Base-by-base conservation (phyloP, 2,113 vertebrate species). In the Tichodroma muraria region DNA sequence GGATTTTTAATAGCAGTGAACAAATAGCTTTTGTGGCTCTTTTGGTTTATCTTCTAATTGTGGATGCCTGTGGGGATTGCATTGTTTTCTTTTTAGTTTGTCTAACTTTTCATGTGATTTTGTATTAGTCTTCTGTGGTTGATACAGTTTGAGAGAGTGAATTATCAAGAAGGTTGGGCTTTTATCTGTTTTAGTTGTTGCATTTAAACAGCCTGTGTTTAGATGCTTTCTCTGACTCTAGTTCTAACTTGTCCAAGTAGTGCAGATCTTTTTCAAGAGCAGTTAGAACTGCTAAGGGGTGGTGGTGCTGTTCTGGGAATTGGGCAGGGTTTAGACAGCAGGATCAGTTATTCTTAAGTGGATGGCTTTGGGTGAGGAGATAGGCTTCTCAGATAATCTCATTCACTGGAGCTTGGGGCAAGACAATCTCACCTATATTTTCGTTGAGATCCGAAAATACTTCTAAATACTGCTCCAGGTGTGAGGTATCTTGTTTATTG, bases 231-330 rank as follows among this genome's bases (percentile, higher is more conserved):
- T 72, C 35, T 53, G 50, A 24, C 28, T 54, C 5, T 15, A 50
- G 35, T 60, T 85, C 50, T 60, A 6, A 42, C 37, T 79, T 45
- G 28, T 31, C 35, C 20, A 28, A 64, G 23, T 11, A 68, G 18
- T n/a, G 13, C 0, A 0, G 20, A 1, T 25, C 33, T 45, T 50
- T 68, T 28, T 20, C 60, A 65, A 19, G 80, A 65, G 15, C 21
- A 45, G 0, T 25, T 47, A 13, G 40, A 80, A 15, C 28, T 83
- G 45, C 35, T 45, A 2, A 23, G 15, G 19, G 24, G 57, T 76
- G 40, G 19, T 27, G 47, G 5, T 54, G 35, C 44, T 1, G 0
- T 25, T 69, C 24, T 49, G 70, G 64, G 76, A 78, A 13, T 3
- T 56, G 15, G 14, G 23, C 23, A 24, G 20, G 44, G 44, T 45